A percentile compares a stretch with the other conserved stretches of the same genome.
Evolutionary conservation across 2,888 invertebrate species (phyloP).

Genomic region (Ectemnius lituratus): DNA sequence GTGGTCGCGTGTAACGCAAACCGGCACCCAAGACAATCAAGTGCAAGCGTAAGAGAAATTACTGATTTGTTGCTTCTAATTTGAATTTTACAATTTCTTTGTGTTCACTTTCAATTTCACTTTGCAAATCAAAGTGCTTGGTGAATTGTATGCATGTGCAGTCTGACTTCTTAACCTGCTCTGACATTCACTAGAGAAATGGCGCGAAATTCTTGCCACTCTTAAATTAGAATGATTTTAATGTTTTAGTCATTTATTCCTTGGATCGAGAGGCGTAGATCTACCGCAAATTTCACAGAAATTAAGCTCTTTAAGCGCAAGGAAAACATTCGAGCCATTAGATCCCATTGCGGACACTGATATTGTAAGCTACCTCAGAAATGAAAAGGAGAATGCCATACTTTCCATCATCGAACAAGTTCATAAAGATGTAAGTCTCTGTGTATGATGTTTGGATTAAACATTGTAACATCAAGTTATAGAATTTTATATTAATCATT

Average conservation of each 20-base stretch:
- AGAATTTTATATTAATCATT: conserved; percentile 10
- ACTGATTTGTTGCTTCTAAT: background rate
- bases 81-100: background rate
- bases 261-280: conserved; percentile 96
- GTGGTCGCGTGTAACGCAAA: conserved; percentile 91
- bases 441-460: background rate
- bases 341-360: conserved; percentile 95
- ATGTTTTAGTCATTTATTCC: conserved; percentile 86
- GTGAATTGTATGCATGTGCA: background rate
- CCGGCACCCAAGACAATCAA: conserved; percentile 93
- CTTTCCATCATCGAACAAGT: conserved; percentile 94
- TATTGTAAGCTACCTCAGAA: conserved; percentile 92
- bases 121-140: background rate
- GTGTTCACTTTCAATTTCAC: background rate
- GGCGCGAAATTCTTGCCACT: background rate
- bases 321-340: conserved; percentile 91
- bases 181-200: background rate
- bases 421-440: conserved; percentile 85
- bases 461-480: background rate
- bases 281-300: conserved; percentile 95
- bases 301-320: conserved; percentile 91
- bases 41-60: conserved; percentile 84
- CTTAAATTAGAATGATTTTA: background rate
- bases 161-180: conserved; percentile 3
- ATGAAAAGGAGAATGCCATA: conserved; percentile 96